Percentiles rank a stretch among this genome's conserved stretches.
Conservation (phyloP, 2,113 vertebrate genomes). For the Natator depressus region DNA sequence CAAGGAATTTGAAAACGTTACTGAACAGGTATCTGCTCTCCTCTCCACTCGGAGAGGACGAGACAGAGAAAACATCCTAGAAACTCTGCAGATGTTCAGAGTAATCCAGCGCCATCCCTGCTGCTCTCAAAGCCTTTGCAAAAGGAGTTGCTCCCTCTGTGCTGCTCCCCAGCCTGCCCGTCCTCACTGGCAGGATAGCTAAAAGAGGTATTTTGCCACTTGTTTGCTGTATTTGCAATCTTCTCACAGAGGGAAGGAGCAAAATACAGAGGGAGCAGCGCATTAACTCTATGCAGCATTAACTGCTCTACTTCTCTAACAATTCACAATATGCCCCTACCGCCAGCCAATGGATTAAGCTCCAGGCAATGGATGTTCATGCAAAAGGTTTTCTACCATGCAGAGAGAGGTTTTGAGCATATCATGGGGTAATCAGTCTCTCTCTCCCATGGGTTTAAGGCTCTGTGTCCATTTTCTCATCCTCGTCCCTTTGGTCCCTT, state of each 20-base stretch:
- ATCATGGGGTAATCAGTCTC: background rate
- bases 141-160: background rate
- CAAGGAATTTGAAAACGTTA: background rate
- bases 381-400: background rate
- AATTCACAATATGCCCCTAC: background rate
- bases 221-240: background rate
- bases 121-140: background rate
- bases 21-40: background rate
- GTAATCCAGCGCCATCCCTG: background rate
- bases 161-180: background rate
- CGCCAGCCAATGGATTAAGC: background rate
- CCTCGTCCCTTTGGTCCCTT: background rate
- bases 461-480: background rate
- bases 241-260: background rate
- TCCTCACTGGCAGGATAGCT: background rate
- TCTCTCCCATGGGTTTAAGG: background rate
- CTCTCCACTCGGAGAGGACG: background rate
- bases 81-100: background rate
- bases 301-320: background rate
- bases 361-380: background rate
- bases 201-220: background rate
- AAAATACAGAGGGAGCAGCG: background rate
- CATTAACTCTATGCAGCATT: background rate
- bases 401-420: accelerated
- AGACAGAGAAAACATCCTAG: background rate